Base-by-base conservation (phyloP, 30 jellyfish, hydroid and myxozoan species). In the Chironex yamaguchii region DNA sequence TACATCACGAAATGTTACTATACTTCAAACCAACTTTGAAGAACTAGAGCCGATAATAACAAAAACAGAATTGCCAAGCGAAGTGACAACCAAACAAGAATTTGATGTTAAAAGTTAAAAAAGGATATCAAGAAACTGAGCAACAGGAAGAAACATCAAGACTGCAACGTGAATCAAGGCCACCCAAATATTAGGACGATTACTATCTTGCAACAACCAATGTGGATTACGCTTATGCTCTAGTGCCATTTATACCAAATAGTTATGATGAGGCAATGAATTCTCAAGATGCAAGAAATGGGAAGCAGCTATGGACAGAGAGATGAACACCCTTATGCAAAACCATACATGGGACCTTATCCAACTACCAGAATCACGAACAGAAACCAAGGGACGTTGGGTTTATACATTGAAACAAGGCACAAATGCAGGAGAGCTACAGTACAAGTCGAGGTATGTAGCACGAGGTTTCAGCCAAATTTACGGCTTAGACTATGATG, bases 201-300 rank as follows among this genome's bases (percentile, higher is more conserved):
- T 75, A 75, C 34, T 17, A 75, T 14, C 53, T 75, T 13, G n/a
- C n/a, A n/a, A 24, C 79, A 4, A 30, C 88, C 50, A 75, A 24
- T 49, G 88, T 75, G 26, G 78, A 49, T 34, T 75, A 75, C 52
- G 88, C 88, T 22, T 75, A 75, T 52, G 25, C 88, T 20, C 49
- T 49, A 22, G 36, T 75, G 20, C 76, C 31, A 4, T 20, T 1
- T 3, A 50, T 75, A 1, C 88, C 88, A 50, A 49, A 29, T 2
- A 75, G 48, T 1, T 75, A 75, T 20, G 78, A 50, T 17, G 88
- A 75, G 52, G 88, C 88, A 24, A 49, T 75, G 1, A 52, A 52
- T n/a, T 75, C 88, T 2, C n/a, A 75, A 52, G 88, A 75, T 52
- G 62, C 76, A 62, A 75, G 12, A 75, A 75, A 75, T 75, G 88